Conservation (phyloP, 2,888 invertebrate genomes). For the Orthosia gracilis region DNA sequence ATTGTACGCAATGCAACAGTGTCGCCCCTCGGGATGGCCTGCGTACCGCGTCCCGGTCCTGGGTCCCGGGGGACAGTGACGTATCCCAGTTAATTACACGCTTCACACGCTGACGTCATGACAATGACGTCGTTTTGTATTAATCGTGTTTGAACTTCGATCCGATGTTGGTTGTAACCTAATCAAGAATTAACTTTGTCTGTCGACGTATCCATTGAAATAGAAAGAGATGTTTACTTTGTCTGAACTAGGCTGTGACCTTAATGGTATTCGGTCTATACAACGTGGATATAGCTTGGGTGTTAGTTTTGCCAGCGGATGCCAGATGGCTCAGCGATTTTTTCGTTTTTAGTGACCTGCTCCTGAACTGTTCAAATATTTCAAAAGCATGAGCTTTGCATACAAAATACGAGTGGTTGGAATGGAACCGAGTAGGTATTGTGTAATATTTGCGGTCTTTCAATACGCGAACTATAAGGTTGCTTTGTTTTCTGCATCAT, state of each 20-base stretch:
- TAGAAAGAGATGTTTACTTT: constrained; percentile 30
- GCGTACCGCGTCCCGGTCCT: constrained; percentile 34
- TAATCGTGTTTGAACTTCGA: constrained; percentile 61
- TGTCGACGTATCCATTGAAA: constrained; percentile 29
- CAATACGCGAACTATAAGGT: background rate
- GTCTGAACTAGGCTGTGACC: constrained; percentile 49
- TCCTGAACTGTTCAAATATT: constrained; percentile 49
- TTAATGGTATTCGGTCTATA: constrained; percentile 26
- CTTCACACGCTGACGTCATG: constrained; percentile 65
- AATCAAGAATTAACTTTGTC: constrained; percentile 35
- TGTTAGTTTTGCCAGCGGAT: constrained; percentile 27
- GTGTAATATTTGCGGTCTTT: background rate
- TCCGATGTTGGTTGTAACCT: constrained; percentile 34
- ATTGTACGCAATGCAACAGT: constrained; percentile 63
- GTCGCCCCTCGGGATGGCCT: constrained; percentile 49
- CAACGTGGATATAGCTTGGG: background rate
- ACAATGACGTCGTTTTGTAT: constrained; percentile 68
- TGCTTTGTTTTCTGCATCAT: background rate
- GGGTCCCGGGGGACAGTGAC: constrained; percentile 41
- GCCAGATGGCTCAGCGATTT: constrained; percentile 46
- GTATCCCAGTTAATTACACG: constrained; percentile 73
- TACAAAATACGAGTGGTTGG: background rate
- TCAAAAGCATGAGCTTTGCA: constrained; percentile 24
- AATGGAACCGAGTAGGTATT: background rate
- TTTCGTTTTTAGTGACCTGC: constrained; percentile 27